These are phyloP conservation scores for Clarias gariepinus DNA, from an alignment of 2,113 vertebrate genomes.

Conservation along the genomic window DNA sequence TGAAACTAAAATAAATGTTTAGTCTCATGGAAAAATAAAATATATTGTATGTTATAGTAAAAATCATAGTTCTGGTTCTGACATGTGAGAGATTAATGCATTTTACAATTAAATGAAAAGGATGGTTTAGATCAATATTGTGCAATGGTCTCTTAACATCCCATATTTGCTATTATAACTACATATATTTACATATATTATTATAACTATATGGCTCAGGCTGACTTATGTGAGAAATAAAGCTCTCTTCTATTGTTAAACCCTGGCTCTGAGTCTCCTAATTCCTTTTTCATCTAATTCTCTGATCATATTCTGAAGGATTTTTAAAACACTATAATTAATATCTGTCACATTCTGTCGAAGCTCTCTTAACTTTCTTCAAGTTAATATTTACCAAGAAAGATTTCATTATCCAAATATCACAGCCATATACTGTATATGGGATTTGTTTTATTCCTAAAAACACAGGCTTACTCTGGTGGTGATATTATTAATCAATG, in stretches of 20 bases:
- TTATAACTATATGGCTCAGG: no score
- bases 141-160: background rate
- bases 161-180: no score
- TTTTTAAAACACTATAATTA: no score
- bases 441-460: conserved; percentile 32
- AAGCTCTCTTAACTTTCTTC: conserved; percentile 1
- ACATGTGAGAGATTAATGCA: background rate
- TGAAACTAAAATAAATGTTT: background rate
- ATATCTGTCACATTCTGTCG: conserved; percentile 52
- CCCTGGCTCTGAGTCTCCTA: no score
- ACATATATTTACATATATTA: no score
- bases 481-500: conserved; percentile 43
- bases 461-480: background rate
- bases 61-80: background rate
- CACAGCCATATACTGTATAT: conserved; percentile 31
- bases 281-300: no score
- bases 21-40: background rate
- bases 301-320: no score
- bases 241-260: no score
- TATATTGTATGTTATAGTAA: background rate
- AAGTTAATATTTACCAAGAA: conserved; percentile 42
- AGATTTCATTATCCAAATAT: conserved; percentile 47
- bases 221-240: no score
- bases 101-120: background rate
- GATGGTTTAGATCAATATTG: background rate